phyloP scores from a whole-genome alignment of 2,113 vertebrate genomes.

The Melanotaenia duboulayi region DNA sequence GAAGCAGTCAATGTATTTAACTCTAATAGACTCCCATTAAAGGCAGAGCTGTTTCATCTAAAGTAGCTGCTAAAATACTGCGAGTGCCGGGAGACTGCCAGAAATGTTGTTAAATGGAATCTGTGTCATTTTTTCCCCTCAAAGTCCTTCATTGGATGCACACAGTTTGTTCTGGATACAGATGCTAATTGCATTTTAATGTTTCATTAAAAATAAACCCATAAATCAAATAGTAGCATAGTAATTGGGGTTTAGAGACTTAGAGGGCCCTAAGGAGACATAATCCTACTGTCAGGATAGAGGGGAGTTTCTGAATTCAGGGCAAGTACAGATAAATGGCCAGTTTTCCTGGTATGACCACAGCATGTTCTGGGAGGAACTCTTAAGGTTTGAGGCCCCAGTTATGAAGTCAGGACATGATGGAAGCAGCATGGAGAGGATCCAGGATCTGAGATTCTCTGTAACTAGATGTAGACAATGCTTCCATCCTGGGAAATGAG shows the following conservation, averaged over 20 bases:
- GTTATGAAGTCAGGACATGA: slow-evolving; percentile 27
- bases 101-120: slow-evolving; percentile 48
- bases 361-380: slow-evolving; percentile 30
- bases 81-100: slow-evolving; percentile 43
- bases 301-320: slow-evolving; percentile 32
- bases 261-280: slow-evolving; percentile 70
- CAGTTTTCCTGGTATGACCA: slow-evolving; percentile 41
- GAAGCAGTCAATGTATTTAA: slow-evolving; percentile 55
- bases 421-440: slow-evolving; percentile 39
- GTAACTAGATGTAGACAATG: slow-evolving; percentile 38
- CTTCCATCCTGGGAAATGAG: slow-evolving; percentile 24
- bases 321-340: slow-evolving; percentile 53
- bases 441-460: slow-evolving; percentile 28
- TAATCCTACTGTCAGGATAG: slow-evolving; percentile 72
- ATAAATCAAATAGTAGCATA: slow-evolving; percentile 80
- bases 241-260: slow-evolving; percentile 80
- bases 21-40: slow-evolving; percentile 69
- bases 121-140: slow-evolving; percentile 58
- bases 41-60: slow-evolving; percentile 52
- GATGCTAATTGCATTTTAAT: slow-evolving; percentile 86
- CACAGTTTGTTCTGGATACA: slow-evolving; percentile 80
- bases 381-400: slow-evolving; percentile 16
- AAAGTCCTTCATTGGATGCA: slow-evolving; percentile 73
- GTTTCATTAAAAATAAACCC: slow-evolving; percentile 82
- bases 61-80: slow-evolving; percentile 56